Evolutionary conservation across 2,113 vertebrate genomes (phyloP), one percentile per base, ranked within the genome.

Genomic region (Dendropsophus ebraccatus): DNA sequence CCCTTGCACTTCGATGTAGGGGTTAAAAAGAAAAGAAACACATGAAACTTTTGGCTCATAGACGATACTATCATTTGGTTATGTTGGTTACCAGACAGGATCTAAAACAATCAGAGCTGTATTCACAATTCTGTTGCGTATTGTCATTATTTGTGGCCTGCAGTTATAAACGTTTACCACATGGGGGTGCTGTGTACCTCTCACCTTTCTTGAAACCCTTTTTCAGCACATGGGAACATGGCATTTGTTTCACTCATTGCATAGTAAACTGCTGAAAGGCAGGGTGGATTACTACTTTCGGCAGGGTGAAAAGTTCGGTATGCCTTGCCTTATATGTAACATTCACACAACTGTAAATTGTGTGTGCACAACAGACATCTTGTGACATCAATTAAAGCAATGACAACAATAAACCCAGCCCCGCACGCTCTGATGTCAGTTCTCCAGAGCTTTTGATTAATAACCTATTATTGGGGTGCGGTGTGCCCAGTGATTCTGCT

Each of bases 291-390:
- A 32, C 58, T 49, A 37, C 54, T 78, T 52, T 37, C 5, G 13
- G 13, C 17, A 67, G 60, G 73, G 73, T 85, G 58, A 79, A 79
- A 56, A 85, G 84, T 85, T 77, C 30, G 60, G 10, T 17, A 58
- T 56, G 35, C 41, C 37, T 0, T 52, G 47, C 47, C 37, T 58
- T 47, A 25, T 4, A 41, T 28, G 13, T 54, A 45, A 69, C 73
- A 8, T 69, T 79, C 49, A 32, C 60, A 70, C 56, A 25, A 47
- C n/a, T 23, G 45, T 37, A 49, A 37, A 32, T 54, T 50, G 13
- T 70, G 30, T 41, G n/a, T 62, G 41, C 8, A 19, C 13, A 16
- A 75, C 32, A 13, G 52, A 30, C 50, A 10, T 70, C 67, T 69
- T 37, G 6, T 56, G 14, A 35, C 81, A 83, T 73, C 8, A 73